Base-by-base conservation (phyloP, 2,888 invertebrate genomes). In the Atrina japonica region DNA sequence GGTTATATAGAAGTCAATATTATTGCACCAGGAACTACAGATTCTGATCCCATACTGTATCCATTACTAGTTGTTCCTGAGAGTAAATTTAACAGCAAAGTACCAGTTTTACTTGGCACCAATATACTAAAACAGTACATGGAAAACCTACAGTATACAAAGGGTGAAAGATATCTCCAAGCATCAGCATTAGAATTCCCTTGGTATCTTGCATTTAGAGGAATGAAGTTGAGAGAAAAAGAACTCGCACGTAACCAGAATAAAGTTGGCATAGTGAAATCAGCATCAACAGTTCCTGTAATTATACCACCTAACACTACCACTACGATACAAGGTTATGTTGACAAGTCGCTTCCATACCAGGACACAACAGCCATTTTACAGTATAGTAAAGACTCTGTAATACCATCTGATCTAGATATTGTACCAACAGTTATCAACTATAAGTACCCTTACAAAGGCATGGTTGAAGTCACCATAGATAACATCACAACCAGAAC, bases 151-250 rank as follows among this genome's bases (percentile, higher is more conserved):
- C 29, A 40, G 40, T 27, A 27, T 41, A 61, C 16, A 53, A 52
- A 27, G 68, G 68, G n/a, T 16, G 41, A 5, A 2, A 27, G 45
- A 35, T 68, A 9, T 43, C 29, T 61, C 16, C 68, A 68, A 35
- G 41, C 41, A 23, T 59, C 59, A 3, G 25, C 25, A 18, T 1
- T 67, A 27, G 52, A 60, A 9, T 59, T 27, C 11, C 50, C 60
- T 35, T 67, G 67, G 67, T 67, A 67, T 50, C 40, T 67, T 3
- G 49, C 67, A 3, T 50, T 67, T 25, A 50, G 41, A 40, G 30
- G 52, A 21, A 30, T 67, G 7, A 25, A 45, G 6, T n/a, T 68
- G 1, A 58, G 68, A 52, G n/a, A 2, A 43, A 61, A 35, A 60
- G 61, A 52, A 2, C n/a, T n/a, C n/a, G n/a, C n/a, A n/a, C n/a